These are phyloP conservation scores for Sebastes taczanowskii DNA, from an alignment of 2,797 vertebrate species.

Conservation along the genomic window DNA sequence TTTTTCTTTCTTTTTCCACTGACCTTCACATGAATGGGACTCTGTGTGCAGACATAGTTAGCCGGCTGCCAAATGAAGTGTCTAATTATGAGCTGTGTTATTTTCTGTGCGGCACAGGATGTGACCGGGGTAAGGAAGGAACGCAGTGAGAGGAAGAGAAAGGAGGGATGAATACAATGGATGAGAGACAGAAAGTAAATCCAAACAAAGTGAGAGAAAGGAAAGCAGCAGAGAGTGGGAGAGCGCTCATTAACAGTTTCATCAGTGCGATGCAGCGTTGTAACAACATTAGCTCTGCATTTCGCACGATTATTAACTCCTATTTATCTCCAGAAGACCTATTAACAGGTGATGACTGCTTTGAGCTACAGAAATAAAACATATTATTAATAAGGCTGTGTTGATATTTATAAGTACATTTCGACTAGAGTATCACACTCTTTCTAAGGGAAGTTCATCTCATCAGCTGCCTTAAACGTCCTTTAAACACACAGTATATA, in stretches of 20 bases:
- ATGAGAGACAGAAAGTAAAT: not conserved
- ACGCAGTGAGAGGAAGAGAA: not conserved
- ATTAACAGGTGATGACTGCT: not conserved
- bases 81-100: constrained; percentile 72
- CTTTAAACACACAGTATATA: too few relatives aligned
- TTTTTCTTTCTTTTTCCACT: constrained; percentile 6
- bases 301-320: not conserved
- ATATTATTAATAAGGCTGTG: not conserved
- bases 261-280: not conserved
- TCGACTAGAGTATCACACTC: not conserved
- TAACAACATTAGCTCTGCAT: constrained; percentile 18
- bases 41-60: constrained; percentile 53
- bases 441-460: not conserved
- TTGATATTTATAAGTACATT: not conserved
- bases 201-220: not conserved
- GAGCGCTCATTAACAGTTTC: constrained; percentile 26
- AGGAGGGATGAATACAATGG: constrained; percentile 3
- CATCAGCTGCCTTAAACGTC: not conserved
- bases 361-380: not conserved
- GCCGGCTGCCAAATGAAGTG: constrained; percentile 66
- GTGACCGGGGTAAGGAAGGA: constrained; percentile 28
- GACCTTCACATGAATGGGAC: constrained; percentile 66
- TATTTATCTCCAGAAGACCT: constrained; percentile 19
- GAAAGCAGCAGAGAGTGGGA: not conserved
- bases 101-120: constrained; percentile 58